Percentiles rank a stretch among this genome's conserved stretches.
These are phyloP conservation scores for Carcina quercana DNA, from an alignment of 2,888 invertebrate species.

Conservation along the genomic window DNA sequence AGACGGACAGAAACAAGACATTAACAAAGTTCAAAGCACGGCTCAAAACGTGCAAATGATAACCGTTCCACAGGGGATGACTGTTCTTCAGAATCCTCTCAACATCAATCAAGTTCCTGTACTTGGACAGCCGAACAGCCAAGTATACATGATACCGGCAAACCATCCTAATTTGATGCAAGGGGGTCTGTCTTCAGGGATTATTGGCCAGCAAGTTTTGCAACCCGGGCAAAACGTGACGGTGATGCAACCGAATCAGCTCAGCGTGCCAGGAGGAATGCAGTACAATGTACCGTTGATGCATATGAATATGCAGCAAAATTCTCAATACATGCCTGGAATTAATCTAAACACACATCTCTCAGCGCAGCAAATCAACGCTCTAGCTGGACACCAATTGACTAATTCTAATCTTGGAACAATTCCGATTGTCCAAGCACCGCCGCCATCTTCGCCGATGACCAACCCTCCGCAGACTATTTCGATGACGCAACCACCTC, in stretches of 20 bases:
- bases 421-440: conserved; percentile 60
- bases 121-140: conserved; percentile 57
- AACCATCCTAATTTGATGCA: conserved; percentile 56
- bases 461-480: conserved; percentile 34
- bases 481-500: conserved; percentile 41
- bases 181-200: conserved; percentile 39
- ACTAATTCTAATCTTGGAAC: conserved; percentile 46
- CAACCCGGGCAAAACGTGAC: conserved; percentile 62
- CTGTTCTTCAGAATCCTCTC: conserved; percentile 58
- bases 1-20: conserved; percentile 55
- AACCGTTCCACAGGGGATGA: conserved; percentile 64
- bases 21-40: conserved; percentile 50
- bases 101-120: conserved; percentile 58
- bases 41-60: conserved; percentile 67
- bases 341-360: conserved; percentile 57
- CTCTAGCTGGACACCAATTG: conserved; percentile 53
- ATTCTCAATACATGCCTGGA: conserved; percentile 58
- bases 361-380: conserved; percentile 62
- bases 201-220: conserved; percentile 53
- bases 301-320: conserved; percentile 59
- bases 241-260: conserved; percentile 63
- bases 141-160: conserved; percentile 65
- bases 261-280: conserved; percentile 55
- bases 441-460: conserved; percentile 45
- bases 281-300: conserved; percentile 63